A percentile compares a stretch with the other conserved stretches of the same genome.
phyloP scores from a whole-genome alignment of 2,888 invertebrate genomes.

The Leptura quadrifasciata region DNA sequence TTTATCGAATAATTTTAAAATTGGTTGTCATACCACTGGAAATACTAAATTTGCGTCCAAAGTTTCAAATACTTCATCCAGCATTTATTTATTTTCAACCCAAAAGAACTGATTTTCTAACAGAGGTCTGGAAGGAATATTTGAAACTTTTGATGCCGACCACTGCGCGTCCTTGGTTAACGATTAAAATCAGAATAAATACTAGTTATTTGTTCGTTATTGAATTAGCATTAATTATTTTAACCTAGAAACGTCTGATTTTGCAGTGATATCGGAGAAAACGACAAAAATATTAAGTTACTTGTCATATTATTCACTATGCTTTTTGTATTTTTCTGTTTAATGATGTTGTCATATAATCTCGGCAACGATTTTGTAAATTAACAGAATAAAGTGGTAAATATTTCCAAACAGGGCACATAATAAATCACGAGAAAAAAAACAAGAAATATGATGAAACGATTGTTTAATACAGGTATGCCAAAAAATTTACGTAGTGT shows the following conservation, averaged over 20 bases:
- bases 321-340: slow-evolving; percentile 18
- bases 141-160: slow-evolving; percentile 54
- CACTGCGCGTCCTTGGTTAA: slow-evolving; percentile 54
- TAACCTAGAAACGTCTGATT: slow-evolving; percentile 10
- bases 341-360: slow-evolving; percentile 10
- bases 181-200: slow-evolving; percentile 29
- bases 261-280: slow-evolving; percentile 26
- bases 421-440: slow-evolving; percentile 13
- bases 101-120: slow-evolving; percentile 60
- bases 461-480: neutral
- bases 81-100: slow-evolving; percentile 36
- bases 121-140: slow-evolving; percentile 36
- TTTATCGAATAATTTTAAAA: neutral
- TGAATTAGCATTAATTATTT: slow-evolving; percentile 3
- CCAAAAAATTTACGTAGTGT: neutral
- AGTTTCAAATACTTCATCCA: slow-evolving; percentile 46
- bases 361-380: neutral
- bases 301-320: slow-evolving; percentile 11
- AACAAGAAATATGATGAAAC: too few relatives aligned
- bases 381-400: slow-evolving; percentile 5
- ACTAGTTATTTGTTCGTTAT: slow-evolving; percentile 5
- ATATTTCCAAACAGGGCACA: neutral
- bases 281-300: slow-evolving; percentile 27
- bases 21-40: slow-evolving; percentile 23
- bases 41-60: slow-evolving; percentile 29